A percentile compares a stretch with the other conserved stretches of the same genome.
phyloP scores from a whole-genome alignment of 2,797 vertebrate species.

The Anisognathus igniventris region DNA sequence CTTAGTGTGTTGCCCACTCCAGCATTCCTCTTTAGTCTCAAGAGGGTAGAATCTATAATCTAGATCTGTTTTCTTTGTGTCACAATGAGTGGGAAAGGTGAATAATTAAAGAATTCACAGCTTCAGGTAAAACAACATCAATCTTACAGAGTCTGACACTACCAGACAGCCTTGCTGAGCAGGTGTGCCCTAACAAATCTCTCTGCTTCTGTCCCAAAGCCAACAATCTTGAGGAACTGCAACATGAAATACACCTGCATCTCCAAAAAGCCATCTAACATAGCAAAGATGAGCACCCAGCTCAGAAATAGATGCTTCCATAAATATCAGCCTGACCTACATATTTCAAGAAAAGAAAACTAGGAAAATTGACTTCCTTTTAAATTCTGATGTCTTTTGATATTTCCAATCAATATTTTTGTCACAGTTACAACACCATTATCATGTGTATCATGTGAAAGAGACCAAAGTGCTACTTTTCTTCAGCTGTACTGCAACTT shows the following conservation, averaged over 20 bases:
- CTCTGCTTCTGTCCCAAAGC: conserved; percentile 25
- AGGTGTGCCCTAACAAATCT: conserved; percentile 8
- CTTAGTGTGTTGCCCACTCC: not conserved
- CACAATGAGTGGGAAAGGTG: conserved; percentile 19
- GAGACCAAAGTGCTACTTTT: not conserved
- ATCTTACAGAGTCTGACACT: conserved; percentile 40
- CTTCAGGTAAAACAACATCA: conserved; percentile 59
- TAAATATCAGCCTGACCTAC: not conserved
- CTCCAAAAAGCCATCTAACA: not conserved
- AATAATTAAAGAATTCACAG: conserved; percentile 45
- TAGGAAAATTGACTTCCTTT: not conserved
- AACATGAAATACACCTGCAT: not conserved
- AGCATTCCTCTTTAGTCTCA: not conserved
- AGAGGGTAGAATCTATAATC: not conserved
- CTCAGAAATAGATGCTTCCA: not conserved
- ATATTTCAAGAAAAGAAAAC: not conserved
- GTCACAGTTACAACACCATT: not conserved
- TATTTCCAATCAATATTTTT: not conserved
- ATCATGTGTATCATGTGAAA: not conserved
- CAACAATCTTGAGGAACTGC: not conserved
- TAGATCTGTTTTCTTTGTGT: not conserved
- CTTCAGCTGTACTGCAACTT: not conserved
- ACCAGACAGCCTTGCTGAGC: conserved; percentile 22
- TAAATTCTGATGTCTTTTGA: not conserved
- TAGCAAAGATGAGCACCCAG: not conserved